Evolutionary conservation across 2,797 vertebrate species (phyloP).

Genomic region (Pristis pectinata): DNA sequence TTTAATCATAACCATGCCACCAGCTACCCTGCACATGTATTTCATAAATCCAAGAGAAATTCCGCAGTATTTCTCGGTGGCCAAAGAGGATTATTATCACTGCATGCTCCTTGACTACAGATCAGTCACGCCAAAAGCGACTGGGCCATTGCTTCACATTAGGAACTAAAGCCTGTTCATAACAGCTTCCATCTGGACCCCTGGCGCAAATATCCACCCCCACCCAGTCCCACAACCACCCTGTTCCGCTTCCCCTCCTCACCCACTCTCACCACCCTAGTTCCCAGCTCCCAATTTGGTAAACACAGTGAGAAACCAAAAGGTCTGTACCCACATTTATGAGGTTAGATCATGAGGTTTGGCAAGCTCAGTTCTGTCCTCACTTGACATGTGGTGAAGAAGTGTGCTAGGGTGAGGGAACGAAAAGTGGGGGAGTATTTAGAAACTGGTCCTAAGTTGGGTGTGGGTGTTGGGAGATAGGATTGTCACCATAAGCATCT

Average conservation of each 20-base stretch:
- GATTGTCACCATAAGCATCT: not conserved
- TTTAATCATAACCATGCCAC: constrained; percentile 26
- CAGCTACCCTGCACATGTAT: not conserved
- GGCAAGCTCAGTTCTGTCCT: not conserved
- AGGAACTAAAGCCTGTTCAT: not conserved
- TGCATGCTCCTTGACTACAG: not conserved
- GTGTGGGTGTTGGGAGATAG: not conserved
- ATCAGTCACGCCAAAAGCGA: not conserved
- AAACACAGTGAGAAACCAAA: not conserved
- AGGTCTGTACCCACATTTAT: not conserved
- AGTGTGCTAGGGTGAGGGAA: too few species aligned
- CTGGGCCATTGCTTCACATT: not conserved
- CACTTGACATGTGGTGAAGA: not conserved
- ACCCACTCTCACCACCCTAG: not conserved
- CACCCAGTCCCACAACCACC: not conserved
- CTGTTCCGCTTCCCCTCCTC: not conserved
- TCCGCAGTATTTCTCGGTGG: not conserved
- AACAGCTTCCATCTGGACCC: constrained; percentile 7
- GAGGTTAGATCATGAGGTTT: not conserved
- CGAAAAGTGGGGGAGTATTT: not conserved
- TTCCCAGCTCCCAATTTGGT: not conserved
- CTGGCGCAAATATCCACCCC: not conserved
- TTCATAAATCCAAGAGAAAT: constrained; percentile 15
- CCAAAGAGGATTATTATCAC: constrained; percentile 16
- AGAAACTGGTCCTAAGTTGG: not conserved